These are phyloP conservation scores for Anoplius nigerrimus DNA, from an alignment of 2,888 invertebrate species.

Conservation along the genomic window DNA sequence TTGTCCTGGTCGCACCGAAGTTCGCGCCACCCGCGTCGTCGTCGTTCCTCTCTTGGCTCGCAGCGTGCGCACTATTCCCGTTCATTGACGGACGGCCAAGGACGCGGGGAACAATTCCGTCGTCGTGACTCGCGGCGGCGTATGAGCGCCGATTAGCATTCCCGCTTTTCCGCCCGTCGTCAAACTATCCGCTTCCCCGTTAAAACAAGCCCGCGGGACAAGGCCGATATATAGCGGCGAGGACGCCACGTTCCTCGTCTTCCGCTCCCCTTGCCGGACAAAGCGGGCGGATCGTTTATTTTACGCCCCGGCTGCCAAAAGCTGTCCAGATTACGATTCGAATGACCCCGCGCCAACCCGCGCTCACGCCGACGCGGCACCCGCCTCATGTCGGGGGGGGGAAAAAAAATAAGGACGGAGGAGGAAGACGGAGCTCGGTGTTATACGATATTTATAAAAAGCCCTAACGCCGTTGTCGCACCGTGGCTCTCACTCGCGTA, in stretches of 20 bases:
- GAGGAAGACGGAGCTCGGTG: no score
- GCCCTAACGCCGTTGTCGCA: conserved; percentile 1
- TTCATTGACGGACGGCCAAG: no score
- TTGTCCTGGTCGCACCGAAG: no score
- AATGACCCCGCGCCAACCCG: not conserved
- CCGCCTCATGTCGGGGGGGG: not conserved
- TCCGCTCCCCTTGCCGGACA: conserved; percentile 31
- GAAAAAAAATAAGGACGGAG: no score
- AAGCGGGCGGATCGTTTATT: not conserved
- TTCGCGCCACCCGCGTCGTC: no score
- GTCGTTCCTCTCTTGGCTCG: no score
- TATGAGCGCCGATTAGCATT: no score
- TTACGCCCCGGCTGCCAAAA: no score
- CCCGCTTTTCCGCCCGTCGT: no score
- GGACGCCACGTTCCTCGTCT: conserved; percentile 33
- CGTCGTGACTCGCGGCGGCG: not conserved
- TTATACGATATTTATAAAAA: conserved; percentile 17
- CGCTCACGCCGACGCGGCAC: no score
- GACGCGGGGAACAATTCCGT: not conserved
- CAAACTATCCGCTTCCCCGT: no score
- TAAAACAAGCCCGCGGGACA: conserved; percentile 49
- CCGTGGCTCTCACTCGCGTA: not conserved
- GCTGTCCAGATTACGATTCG: not conserved
- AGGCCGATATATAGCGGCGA: conserved; percentile 58
- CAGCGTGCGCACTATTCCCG: no score